Evolutionary conservation across 92 coral and sea anemone species (phyloP).

Genomic region (Ricordea florida): DNA sequence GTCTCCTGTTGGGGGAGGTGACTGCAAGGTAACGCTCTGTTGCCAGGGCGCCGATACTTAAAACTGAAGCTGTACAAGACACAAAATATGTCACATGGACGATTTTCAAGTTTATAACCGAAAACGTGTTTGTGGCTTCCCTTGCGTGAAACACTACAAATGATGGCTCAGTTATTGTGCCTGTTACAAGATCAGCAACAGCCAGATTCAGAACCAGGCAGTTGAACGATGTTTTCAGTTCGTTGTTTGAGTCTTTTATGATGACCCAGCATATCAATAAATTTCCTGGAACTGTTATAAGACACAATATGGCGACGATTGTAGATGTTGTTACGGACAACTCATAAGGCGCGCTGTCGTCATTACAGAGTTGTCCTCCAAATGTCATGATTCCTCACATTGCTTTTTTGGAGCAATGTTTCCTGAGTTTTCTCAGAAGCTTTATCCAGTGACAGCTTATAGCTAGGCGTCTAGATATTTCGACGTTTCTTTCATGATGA

Average conservation of each 20-base stretch:
- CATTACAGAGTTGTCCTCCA: conserved; percentile 47
- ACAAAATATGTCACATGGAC: conserved; percentile 65
- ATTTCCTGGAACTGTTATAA: conserved; percentile 77
- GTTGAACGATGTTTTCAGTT: conserved; percentile 71
- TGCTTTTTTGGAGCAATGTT: too few species aligned
- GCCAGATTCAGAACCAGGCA: conserved; percentile 76
- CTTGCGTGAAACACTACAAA: conserved; percentile 63
- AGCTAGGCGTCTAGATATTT: too few species aligned
- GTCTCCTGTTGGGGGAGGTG: conserved; percentile 62
- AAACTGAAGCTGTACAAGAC: conserved; percentile 67
- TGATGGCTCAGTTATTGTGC: conserved; percentile 63
- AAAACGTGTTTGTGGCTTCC: conserved; percentile 42
- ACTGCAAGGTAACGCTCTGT: conserved; percentile 74
- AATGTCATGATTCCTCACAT: conserved; percentile 46
- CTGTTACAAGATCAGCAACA: conserved; percentile 72
- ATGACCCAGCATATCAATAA: conserved; percentile 68
- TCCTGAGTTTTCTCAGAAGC: too few species aligned
- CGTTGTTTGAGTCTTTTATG: conserved; percentile 67
- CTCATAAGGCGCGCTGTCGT: conserved; percentile 61
- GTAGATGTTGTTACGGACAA: conserved; percentile 68
- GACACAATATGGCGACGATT: conserved; percentile 45
- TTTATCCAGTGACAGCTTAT: too few species aligned
- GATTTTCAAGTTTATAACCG: conserved; percentile 44
- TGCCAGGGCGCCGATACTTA: conserved; percentile 79
- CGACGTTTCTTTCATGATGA: too few species aligned